These are phyloP conservation scores for Periplaneta americana DNA, from an alignment of 1,140 invertebrate species.

Conservation along the genomic window DNA sequence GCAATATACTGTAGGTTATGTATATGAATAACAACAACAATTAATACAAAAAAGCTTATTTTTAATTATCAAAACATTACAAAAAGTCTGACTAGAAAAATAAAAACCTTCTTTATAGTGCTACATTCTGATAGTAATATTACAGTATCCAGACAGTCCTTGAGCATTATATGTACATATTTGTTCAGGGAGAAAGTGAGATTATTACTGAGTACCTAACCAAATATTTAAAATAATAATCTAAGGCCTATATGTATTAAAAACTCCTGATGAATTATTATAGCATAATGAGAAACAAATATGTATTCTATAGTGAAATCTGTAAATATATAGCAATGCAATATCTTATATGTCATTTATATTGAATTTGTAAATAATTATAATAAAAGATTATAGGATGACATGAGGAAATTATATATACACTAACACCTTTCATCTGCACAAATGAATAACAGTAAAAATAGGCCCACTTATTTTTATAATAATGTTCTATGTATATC, in stretches of 20 bases:
- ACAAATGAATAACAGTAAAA: no score
- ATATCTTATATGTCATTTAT: background rate
- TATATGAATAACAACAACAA: background rate
- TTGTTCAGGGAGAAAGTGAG: background rate
- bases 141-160: background rate
- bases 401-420: no score
- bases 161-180: background rate
- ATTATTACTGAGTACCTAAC: background rate
- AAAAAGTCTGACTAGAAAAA: constrained; percentile 13
- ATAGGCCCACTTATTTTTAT: no score
- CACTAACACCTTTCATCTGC: background rate
- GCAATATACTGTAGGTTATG: no score
- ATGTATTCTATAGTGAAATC: no score
- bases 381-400: no score
- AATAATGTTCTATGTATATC: no score
- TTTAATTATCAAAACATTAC: constrained; percentile 9
- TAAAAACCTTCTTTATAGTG: background rate
- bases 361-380: background rate
- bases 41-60: constrained; percentile 9
- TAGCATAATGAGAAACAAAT: no score
- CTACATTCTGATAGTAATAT: background rate
- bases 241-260: no score
- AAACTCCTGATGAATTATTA: no score
- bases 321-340: no score
- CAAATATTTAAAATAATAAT: background rate